Base-by-base conservation (phyloP, 2,113 vertebrate genomes). In the Ophiodon elongatus region DNA sequence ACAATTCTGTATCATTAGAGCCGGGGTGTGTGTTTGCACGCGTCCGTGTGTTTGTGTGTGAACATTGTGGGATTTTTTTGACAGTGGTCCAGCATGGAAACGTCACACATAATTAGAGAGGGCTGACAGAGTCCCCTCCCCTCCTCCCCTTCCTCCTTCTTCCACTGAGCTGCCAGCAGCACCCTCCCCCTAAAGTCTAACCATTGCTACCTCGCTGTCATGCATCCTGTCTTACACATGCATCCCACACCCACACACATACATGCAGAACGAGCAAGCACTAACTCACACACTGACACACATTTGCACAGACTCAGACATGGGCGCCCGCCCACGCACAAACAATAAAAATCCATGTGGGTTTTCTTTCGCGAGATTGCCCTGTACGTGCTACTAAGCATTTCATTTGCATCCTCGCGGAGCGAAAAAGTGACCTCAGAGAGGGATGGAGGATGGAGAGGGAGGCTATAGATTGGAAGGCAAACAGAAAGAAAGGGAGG, bases 71-170 rank as follows among this genome's bases (percentile, higher is more conserved):
- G 41, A 68, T 89, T 91, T 92, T 91, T 92, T 83, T 91, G 90
- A 91, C 93, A 88, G 79, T 88, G 89, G 93, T 94, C 92, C 92
- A 92, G 88, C 78, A 78, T 89, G 71, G 81, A 89, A 91, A 92
- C 87, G 89, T 92, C 93, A 92, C 82, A 93, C 84, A 90, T 94
- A 93, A 94, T 94, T 94, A 94, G 93, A 91, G 85, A 87, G 79
- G 86, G 87, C 93, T 92, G 91, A 93, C 93, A 92, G 91, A 85
- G 84, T 84, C 67, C 39, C 80, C 41, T 68, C 57, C 29, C 37
- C 21, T 9, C 39, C 52, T 27, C 33, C 63, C 35, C 6, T n/a
- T 9, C 56, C 11, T 37, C 29, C 47, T 33, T 3, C 41, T 75
- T 52, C 69, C 19, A 54, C 50, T 50, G 71, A 79, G 81, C 71